These are phyloP conservation scores for Drosophila neonasuta DNA, from an alignment of 2,888 invertebrate genomes.

Conservation along the genomic window DNA sequence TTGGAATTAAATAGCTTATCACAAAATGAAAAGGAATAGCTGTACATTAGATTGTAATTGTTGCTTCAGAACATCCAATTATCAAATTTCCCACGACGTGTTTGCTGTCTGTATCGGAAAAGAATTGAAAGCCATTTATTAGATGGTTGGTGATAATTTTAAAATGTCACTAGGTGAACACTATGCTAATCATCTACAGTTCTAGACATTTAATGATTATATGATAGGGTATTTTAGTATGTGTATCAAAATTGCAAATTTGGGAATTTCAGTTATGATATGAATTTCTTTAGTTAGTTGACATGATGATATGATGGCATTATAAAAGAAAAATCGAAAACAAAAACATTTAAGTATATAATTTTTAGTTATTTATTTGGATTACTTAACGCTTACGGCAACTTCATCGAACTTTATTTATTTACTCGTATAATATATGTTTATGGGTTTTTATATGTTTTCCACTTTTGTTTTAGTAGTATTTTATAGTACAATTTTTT, in stretches of 20 bases:
- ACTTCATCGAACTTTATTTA: slow-evolving; percentile 61
- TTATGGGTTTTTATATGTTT: slow-evolving; percentile 36
- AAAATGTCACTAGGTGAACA: slow-evolving; percentile 14
- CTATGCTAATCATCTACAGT: slow-evolving; percentile 45
- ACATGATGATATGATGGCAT: slow-evolving; percentile 45
- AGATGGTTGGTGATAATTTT: slow-evolving; percentile 23
- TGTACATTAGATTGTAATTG: slow-evolving; percentile 53
- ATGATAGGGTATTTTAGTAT: slow-evolving; percentile 4
- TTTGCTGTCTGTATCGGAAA: slow-evolving; percentile 68
- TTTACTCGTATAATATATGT: slow-evolving; percentile 46
- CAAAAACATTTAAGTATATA: slow-evolving; percentile 46
- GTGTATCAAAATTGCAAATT: slow-evolving; percentile 27
- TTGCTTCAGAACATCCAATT: slow-evolving; percentile 80
- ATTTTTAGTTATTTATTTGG: slow-evolving; percentile 67
- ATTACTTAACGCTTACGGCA: slow-evolving; percentile 67
- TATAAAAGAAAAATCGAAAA: slow-evolving; percentile 15
- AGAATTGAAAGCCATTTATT: slow-evolving; percentile 47
- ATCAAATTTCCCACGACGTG: slow-evolving; percentile 79
- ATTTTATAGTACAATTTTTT: slow-evolving; percentile 67
- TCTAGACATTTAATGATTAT: slow-evolving; percentile 17
- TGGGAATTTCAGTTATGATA: slow-evolving; percentile 37
- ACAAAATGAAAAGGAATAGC: slow-evolving; percentile 59
- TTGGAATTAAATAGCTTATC: slow-evolving; percentile 57
- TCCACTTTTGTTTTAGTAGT: slow-evolving; percentile 24
- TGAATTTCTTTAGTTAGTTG: slow-evolving; percentile 38